Evolutionary conservation across 2,797 vertebrate genomes (phyloP), one percentile per base, ranked within the genome.

Genomic region (Threskiornis aethiopicus): DNA sequence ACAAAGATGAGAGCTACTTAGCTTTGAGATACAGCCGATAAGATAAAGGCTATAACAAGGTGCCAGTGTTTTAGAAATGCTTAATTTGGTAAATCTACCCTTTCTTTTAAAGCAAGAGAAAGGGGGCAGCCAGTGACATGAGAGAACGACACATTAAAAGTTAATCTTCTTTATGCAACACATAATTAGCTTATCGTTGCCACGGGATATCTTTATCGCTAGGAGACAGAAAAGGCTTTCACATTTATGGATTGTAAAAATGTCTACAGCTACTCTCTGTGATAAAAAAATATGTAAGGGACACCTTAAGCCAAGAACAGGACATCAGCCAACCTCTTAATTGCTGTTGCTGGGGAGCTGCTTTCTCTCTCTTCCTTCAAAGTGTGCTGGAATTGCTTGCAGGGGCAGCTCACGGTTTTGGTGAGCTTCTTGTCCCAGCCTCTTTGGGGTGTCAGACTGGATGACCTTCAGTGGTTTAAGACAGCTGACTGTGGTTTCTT

Each of bases 121-220:
- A 77, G 18, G 78, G 77, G 66, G 52, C 80, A 93, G 85, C 44
- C 73, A 49, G 91, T 72, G 80, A 91, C 77, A 87, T 5, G 88
- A 87, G 94, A 95, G 86, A 95, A 72, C 77, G 85, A 13, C 88
- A 78, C 87, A 95, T 95, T 81, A 91, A 90, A 96, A 96, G 77
- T 93, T 97, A 96, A 92, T 96, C 91, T 87, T 76, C 93, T 92
- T 95, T 81, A 94, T 6, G 46, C 81, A 95, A 65, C 61, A 64
- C 33, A 3, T 96, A 87, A 96, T 93, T 97, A 93, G 84, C 81
- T 96, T 85, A 84, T 97, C 47, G 4, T 84, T 94, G 92, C 94
- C 59, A 65, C 78, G 58, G 93, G 94, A 39, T 87, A 89, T 92
- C 93, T 93, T 93, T 93, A 90, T 93, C 10, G 0, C 83, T 70